Conservation (phyloP, 2,113 vertebrate species). For the Carettochelys insculpta region DNA sequence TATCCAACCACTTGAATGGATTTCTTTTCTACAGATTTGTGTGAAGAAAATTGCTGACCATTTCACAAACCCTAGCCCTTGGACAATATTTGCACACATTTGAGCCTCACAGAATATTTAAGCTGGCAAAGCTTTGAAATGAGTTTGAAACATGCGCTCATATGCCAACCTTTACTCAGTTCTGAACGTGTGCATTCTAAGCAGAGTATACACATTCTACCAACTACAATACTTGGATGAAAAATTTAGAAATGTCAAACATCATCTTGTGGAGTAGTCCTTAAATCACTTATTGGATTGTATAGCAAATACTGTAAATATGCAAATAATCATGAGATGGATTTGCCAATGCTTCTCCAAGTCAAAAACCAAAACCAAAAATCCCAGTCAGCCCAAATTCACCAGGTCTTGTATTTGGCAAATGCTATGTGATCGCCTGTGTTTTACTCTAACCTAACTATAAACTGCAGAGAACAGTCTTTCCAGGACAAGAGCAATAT, state of each 20-base stretch:
- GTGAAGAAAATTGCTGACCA: neutral
- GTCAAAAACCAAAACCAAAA: neutral
- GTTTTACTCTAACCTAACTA: neutral
- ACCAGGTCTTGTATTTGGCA: neutral
- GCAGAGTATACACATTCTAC: neutral
- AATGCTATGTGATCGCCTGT: neutral
- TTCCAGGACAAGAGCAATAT: constrained; percentile 1
- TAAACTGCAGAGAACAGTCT: neutral
- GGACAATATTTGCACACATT: neutral
- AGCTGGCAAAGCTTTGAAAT: neutral
- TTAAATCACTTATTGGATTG: neutral
- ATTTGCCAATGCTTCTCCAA: neutral
- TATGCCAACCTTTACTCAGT: neutral
- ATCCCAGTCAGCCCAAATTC: neutral
- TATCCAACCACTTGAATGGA: neutral
- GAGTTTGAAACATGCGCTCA: neutral
- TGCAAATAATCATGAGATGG: neutral
- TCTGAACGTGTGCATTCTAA: neutral
- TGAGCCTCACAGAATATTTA: neutral
- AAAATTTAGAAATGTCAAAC: neutral
- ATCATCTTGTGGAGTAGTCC: neutral
- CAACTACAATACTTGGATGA: neutral
- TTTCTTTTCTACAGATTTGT: neutral
- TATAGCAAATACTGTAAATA: neutral
- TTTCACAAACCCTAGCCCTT: neutral